Conservation (phyloP, 2,797 vertebrate genomes). For the Coranthus polyacanthus region DNA sequence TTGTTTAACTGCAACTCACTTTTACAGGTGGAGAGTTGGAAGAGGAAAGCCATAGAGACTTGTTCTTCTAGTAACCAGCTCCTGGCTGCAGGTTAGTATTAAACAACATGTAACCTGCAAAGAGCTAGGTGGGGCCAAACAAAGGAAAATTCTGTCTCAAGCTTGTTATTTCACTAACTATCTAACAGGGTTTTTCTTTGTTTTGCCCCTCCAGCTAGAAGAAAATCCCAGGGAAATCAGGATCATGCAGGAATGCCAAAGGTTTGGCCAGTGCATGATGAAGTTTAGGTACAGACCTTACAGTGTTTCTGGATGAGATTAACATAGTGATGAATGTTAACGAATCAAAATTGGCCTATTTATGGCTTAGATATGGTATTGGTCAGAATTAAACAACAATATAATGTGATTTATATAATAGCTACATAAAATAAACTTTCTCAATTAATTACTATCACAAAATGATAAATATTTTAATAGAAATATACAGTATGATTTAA, state of each 20-base stretch:
- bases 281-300: constrained; percentile 78
- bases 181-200: constrained; percentile 82
- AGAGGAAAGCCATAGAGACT: constrained; percentile 84
- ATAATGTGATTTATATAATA: too few species aligned
- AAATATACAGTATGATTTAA: too few species aligned
- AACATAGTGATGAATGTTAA: too few species aligned
- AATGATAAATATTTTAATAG: too few species aligned
- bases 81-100: constrained; percentile 86
- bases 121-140: constrained; percentile 74
- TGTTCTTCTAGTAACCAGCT: constrained; percentile 90
- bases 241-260: constrained; percentile 72
- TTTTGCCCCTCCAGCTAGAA: constrained; percentile 80
- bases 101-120: not conserved
- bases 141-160: constrained; percentile 74
- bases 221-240: constrained; percentile 78
- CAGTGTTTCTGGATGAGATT: constrained; percentile 19
- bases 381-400: too few species aligned
- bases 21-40: constrained; percentile 90
- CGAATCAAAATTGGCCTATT: too few species aligned
- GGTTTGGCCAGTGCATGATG: constrained; percentile 72
- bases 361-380: too few species aligned
- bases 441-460: too few species aligned
- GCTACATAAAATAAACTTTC: too few species aligned
- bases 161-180: constrained; percentile 34
- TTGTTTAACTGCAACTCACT: not conserved